Percentiles rank a stretch among this genome's conserved stretches.
These are phyloP conservation scores for Babylonia areolata DNA, from an alignment of 1,140 invertebrate genomes.

Conservation along the genomic window DNA sequence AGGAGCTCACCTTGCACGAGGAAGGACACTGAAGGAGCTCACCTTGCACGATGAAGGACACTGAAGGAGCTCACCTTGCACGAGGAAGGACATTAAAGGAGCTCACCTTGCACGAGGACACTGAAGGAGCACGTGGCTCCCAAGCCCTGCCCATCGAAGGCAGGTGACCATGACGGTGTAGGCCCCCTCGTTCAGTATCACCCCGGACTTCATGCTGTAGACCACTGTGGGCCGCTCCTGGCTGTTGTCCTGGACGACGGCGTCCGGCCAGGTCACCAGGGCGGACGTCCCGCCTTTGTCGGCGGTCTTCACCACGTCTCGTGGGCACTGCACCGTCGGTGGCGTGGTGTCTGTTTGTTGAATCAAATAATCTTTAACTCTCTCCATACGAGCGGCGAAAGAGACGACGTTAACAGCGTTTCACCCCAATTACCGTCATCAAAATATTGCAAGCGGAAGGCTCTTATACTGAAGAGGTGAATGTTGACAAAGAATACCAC, in stretches of 20 bases:
- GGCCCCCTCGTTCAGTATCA: constrained; percentile 50
- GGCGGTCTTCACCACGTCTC: constrained; percentile 36
- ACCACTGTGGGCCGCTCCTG: constrained; percentile 43
- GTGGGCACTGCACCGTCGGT: constrained; percentile 49
- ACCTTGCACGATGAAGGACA: too few relatives aligned
- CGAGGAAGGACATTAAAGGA: too few relatives aligned
- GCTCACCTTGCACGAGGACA: constrained; percentile 56
- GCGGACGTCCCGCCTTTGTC: constrained; percentile 49
- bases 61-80: too few relatives aligned
- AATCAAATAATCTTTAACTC: too few relatives aligned
- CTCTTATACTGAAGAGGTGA: too few relatives aligned
- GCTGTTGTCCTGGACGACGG: constrained; percentile 51
- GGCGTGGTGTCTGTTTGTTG: constrained; percentile 55
- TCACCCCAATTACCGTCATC: too few relatives aligned
- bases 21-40: too few relatives aligned
- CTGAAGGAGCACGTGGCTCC: constrained; percentile 52
- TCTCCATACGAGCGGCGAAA: too few relatives aligned
- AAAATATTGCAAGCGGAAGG: too few relatives aligned
- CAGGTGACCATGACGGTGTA: constrained; percentile 55
- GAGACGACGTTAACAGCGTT: too few relatives aligned
- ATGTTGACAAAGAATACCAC: too few relatives aligned
- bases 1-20: too few relatives aligned
- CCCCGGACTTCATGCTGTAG: constrained; percentile 53
- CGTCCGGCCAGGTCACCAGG: constrained; percentile 48
- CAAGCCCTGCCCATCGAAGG: constrained; percentile 47